A percentile compares a stretch with the other conserved stretches of the same genome.
phyloP scores from a whole-genome alignment of 2,113 vertebrate species.

The Gallinago undulata region DNA sequence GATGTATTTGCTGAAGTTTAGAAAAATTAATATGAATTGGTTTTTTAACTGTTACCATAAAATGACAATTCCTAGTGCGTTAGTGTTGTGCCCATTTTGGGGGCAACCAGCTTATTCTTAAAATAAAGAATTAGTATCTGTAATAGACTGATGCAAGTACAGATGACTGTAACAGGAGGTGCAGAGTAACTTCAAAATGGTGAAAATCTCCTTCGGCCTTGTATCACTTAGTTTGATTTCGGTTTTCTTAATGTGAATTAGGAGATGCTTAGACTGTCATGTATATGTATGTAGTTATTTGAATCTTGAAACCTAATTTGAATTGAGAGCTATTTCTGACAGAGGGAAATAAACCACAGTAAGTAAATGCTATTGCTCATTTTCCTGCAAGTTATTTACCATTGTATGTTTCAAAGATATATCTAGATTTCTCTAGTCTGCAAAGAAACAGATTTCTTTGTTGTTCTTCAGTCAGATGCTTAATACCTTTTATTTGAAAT shows the following conservation, averaged over 20 bases:
- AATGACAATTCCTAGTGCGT: background rate
- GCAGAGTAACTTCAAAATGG: background rate
- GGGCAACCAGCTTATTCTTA: background rate
- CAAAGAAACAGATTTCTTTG: background rate
- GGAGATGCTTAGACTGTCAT: background rate
- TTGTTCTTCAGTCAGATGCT: background rate
- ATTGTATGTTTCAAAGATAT: background rate
- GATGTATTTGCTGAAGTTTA: background rate
- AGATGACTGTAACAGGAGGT: background rate
- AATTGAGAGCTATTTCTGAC: background rate
- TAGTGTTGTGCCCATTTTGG: background rate
- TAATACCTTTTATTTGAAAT: background rate
- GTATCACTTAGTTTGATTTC: background rate
- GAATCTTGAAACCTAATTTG: background rate
- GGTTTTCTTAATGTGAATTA: background rate
- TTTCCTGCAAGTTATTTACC: background rate
- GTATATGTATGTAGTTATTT: background rate
- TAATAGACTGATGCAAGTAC: background rate
- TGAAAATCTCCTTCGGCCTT: background rate
- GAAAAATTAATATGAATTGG: background rate
- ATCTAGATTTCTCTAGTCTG: background rate
- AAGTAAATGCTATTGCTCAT: background rate
- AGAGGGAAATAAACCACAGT: background rate
- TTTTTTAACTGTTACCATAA: background rate
- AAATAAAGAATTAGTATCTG: background rate